phyloP scores from a whole-genome alignment of 2,888 invertebrate species.

The Eilema depressum region DNA sequence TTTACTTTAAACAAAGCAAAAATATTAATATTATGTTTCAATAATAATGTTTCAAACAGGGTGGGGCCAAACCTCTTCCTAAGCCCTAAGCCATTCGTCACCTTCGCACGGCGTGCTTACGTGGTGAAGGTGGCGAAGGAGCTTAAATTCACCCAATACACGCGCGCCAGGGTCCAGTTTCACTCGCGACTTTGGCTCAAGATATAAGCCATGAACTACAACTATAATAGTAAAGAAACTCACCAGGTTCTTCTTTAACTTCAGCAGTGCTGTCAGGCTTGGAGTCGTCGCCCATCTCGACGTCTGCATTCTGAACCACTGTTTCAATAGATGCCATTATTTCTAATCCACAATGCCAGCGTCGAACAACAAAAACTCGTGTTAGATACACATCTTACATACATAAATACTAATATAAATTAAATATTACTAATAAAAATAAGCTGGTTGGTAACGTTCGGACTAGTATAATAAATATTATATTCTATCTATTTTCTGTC shows the following conservation, averaged over 20 bases:
- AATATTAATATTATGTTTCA: not conserved
- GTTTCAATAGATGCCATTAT: slow-evolving; percentile 95
- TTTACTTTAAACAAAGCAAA: too few relatives aligned
- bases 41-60: too few relatives aligned
- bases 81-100: too few relatives aligned
- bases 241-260: slow-evolving; percentile 89
- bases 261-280: slow-evolving; percentile 90
- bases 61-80: too few relatives aligned
- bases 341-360: slow-evolving; percentile 86
- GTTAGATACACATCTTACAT: slow-evolving; percentile 67
- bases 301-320: slow-evolving; percentile 92
- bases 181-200: too few relatives aligned
- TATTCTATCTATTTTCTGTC: too few relatives aligned
- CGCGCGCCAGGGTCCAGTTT: too few relatives aligned
- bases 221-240: slow-evolving; percentile 25
- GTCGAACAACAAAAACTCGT: slow-evolving; percentile 79
- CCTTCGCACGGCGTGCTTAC: too few relatives aligned
- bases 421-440: slow-evolving; percentile 18
- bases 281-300: slow-evolving; percentile 88
- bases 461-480: not conserved
- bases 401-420: slow-evolving; percentile 46
- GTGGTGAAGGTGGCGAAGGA: too few relatives aligned
- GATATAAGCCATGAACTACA: not conserved
- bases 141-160: too few relatives aligned
- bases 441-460: not conserved